Base-by-base conservation (phyloP, 2,797 vertebrate genomes). In the Pelochelys cantorii region DNA sequence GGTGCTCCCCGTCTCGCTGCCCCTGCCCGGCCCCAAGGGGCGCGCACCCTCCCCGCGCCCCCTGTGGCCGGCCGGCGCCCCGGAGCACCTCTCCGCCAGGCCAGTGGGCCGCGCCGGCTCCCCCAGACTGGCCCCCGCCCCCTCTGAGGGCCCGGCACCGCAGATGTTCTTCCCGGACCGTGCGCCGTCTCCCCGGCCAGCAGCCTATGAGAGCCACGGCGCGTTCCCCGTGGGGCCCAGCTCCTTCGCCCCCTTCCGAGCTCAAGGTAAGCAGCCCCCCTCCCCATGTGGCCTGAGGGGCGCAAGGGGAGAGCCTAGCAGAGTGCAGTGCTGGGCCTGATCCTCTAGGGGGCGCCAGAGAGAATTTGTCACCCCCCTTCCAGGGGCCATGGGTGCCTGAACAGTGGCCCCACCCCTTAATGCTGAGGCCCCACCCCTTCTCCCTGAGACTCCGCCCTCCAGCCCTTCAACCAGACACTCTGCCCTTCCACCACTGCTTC, bases 111-210 rank as follows among this genome's bases (percentile, higher is more conserved):
- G 97, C 87, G 81, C 93, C 5, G 75, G 98, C 93, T 89, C 98
- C 77, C 90, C 97, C 42, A 94, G 98, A 12, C 82, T 96, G 89
- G 80, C 97, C 95, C 4, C 98, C 95, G 11, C 94, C 11, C 42
- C 78, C 79, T n/a, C 84, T 22, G 23, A 97, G 93, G 90, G 95
- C 10, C 37, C 93, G 14, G 52, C 93, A 65, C 25, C 90, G 77
- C 91, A 97, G 82, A 79, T 94, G 82, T 85, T 97, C 96, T 88
- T 96, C 86, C 25, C 97, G 0, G 96, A 95, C 79, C 77, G 94
- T 3, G n/a, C 10, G 5, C 81, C 90, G 9, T 88, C 92, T 25
- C 89, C 97, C 55, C 78, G 98, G 91, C 97, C 80, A 0, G 34
- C 95, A 0, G 88, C 90, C 6, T 98, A 96, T 0, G 97, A 98